Evolutionary conservation across 2,113 vertebrate species (phyloP), one percentile per base, ranked within the genome.

Genomic region (Corythaixoides concolor): DNA sequence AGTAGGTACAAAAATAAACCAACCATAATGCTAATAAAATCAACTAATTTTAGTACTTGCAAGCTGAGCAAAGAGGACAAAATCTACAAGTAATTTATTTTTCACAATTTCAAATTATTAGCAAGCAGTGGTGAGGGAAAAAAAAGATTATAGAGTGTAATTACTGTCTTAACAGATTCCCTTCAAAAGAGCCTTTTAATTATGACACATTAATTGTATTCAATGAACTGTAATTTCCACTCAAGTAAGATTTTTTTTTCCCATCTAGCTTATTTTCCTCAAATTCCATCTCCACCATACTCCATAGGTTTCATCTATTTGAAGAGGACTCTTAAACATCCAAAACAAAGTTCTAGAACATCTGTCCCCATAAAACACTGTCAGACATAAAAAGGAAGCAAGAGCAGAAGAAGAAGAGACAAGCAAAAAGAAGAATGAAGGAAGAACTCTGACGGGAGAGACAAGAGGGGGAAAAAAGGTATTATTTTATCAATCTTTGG

Each of bases 181-280:
- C 53, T 96, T 93, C 88, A 88, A 88, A 96, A 91, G 21, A 56
- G 19, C 16, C 22, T 85, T 94, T 85, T 96, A 94, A 97, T 96
- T 91, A 96, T 88, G 94, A 86, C 64, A 92, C 52, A 80, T 62
- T 94, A 95, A 95, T 96, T 95, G 67, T 81, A 83, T 85, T 82
- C 76, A 67, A 33, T 62, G 79, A 93, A 85, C 70, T 74, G 66
- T 78, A 89, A 90, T 93, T 97, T 91, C 96, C 50, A 56, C 73
- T 64, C 1, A 0, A 79, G 15, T 68, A 78, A 92, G 63, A 77
- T 52, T 50, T 79, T 92, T 85, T 24, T 41, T 50, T 11, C 26
- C 52, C n/a, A 63, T 69, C 64, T 26, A 70, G 62, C 23, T 83
- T 85, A 49, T 82, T 95, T 93, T 81, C 87, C n/a, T 88, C 76